Conservation (phyloP, 2,888 invertebrate genomes). For the Melanophora roralis region DNA sequence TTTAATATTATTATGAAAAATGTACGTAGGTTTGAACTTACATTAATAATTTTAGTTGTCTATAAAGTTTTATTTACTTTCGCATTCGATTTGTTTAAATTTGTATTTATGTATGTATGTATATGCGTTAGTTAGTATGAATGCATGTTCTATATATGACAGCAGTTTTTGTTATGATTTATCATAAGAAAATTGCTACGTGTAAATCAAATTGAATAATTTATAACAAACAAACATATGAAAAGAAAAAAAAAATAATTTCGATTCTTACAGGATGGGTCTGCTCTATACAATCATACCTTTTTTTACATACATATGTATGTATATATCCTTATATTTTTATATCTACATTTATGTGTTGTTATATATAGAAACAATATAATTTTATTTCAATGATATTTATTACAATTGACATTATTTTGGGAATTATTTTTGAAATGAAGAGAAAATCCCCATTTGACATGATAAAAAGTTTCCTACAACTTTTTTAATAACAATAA, state of each 20-base stretch:
- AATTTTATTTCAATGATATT: constrained; percentile 26
- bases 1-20: too few species aligned
- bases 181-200: constrained; percentile 40
- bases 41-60: constrained; percentile 26
- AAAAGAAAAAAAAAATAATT: constrained; percentile 14
- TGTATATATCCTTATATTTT: neutral
- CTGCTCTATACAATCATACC: neutral
- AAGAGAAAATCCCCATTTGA: constrained; percentile 4
- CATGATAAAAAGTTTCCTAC: too few species aligned
- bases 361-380: too few species aligned
- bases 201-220: constrained; percentile 52
- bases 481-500: too few species aligned
- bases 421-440: constrained; percentile 37
- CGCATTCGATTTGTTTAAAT: neutral
- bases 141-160: too few species aligned
- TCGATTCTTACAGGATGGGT: neutral
- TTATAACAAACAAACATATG: constrained; percentile 23
- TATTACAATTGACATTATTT: constrained; percentile 50
- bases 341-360: too few species aligned
- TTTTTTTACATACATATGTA: neutral
- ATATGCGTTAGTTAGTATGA: too few species aligned
- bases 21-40: neutral
- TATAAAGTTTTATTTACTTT: constrained; percentile 16
- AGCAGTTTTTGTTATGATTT: constrained; percentile 35
- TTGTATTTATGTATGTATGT: too few species aligned